Conservation (phyloP, 1,140 invertebrate genomes). For the Calephelis virginiensis region DNA sequence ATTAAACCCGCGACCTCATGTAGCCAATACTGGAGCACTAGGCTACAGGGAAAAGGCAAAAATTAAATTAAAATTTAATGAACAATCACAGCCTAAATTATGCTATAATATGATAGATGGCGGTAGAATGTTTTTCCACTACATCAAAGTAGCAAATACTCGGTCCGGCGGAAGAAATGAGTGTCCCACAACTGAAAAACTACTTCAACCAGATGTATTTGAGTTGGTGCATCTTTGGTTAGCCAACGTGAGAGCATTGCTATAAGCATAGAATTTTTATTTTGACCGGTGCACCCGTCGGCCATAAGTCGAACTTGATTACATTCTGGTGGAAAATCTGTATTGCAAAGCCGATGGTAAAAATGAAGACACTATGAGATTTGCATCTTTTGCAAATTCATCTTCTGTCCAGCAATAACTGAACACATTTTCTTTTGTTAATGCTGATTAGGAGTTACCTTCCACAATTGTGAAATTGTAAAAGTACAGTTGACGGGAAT, state of each 20-base stretch:
- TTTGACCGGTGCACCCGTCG: conserved; percentile 32
- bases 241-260: conserved; percentile 26
- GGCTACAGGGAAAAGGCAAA: not conserved
- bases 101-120: no score
- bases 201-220: conserved; percentile 38
- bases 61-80: no score
- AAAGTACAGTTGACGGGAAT: conserved; percentile 11
- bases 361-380: conserved; percentile 44
- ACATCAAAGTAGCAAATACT: conserved; percentile 47
- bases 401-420: conserved; percentile 49
- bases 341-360: conserved; percentile 27
- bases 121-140: no score
- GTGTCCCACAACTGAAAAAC: conserved; percentile 29
- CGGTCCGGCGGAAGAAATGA: conserved; percentile 44
- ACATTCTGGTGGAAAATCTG: not conserved
- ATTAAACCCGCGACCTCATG: no score
- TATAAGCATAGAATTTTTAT: not conserved
- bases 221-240: conserved; percentile 21
- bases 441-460: conserved; percentile 28
- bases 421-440: conserved; percentile 34
- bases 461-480: conserved; percentile 50
- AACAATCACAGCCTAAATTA: no score
- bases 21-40: no score
- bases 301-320: conserved; percentile 17
- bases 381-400: conserved; percentile 39